A percentile compares a stretch with the other conserved stretches of the same genome.
phyloP scores from a whole-genome alignment of 1,140 invertebrate species.

The Brevipalpus yothersi region DNA sequence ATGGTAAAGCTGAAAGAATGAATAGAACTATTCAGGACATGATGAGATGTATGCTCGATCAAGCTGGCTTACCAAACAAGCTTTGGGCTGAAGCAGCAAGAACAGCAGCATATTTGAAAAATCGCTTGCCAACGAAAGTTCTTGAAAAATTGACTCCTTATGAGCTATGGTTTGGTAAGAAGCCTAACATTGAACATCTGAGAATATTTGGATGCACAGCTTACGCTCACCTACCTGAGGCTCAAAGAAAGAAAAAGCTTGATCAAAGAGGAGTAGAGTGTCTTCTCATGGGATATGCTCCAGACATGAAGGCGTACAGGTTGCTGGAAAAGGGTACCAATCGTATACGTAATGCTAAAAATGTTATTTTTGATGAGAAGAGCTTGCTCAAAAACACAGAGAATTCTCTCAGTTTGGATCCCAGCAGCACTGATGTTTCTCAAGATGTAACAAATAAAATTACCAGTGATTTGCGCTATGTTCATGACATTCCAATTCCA shows the following conservation, averaged over 20 bases:
- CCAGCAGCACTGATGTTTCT: neutral
- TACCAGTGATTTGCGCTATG: neutral
- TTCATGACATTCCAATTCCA: neutral
- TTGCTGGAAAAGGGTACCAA: neutral
- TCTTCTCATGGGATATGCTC: constrained; percentile 5
- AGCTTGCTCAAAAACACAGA: neutral
- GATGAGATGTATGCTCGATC: no score
- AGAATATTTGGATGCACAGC: constrained; percentile 3
- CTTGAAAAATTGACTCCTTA: constrained; percentile 7
- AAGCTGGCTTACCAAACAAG: no score
- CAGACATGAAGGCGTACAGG: neutral
- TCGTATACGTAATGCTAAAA: neutral
- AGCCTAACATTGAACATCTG: constrained; percentile 3
- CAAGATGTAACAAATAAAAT: neutral
- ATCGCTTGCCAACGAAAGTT: neutral
- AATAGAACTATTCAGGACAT: no score
- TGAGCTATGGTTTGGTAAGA: constrained; percentile 5
- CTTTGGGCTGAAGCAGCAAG: neutral
- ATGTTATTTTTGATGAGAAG: neutral
- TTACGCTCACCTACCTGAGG: constrained; percentile 5
- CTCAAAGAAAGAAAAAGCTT: constrained; percentile 2
- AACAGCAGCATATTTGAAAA: neutral
- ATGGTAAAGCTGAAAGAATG: no score
- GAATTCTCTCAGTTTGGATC: neutral
- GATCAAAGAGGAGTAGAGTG: constrained; percentile 4